These are phyloP conservation scores for Oceanites oceanicus DNA, from an alignment of 2,113 vertebrate species.

Conservation along the genomic window DNA sequence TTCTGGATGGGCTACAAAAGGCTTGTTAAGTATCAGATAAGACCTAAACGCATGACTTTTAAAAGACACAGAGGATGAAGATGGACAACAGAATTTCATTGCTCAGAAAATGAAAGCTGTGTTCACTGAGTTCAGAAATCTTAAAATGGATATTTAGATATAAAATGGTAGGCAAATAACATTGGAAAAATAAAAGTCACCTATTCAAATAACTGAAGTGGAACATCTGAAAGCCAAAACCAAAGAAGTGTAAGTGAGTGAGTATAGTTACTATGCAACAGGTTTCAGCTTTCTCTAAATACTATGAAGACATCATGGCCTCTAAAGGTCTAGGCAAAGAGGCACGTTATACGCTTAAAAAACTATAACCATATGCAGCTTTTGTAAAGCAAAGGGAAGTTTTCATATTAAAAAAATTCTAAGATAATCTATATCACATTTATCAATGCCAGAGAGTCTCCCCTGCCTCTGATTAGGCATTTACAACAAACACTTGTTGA, in stretches of 20 bases:
- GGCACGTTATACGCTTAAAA: not conserved
- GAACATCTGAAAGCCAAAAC: not conserved
- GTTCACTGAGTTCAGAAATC: not conserved
- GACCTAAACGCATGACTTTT: not conserved
- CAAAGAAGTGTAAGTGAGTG: not conserved
- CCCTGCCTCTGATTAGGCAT: not conserved
- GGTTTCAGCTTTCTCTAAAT: not conserved
- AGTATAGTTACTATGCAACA: not conserved
- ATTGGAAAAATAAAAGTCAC: not conserved
- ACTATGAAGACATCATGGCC: not conserved
- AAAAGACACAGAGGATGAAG: not conserved
- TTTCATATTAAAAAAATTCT: not conserved
- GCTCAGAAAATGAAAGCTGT: not conserved
- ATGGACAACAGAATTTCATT: not conserved
- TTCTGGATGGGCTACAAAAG: not conserved
- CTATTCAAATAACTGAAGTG: not conserved
- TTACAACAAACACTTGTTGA: not conserved
- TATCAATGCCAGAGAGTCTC: not conserved
- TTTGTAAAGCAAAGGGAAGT: not conserved
- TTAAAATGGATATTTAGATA: not conserved
- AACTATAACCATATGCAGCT: not conserved
- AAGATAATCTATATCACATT: not conserved
- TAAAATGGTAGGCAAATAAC: not conserved
- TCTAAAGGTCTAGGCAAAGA: not conserved
- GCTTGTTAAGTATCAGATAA: not conserved